Evolutionary conservation across 2,797 vertebrate species (phyloP), one percentile per base, ranked within the genome.

Genomic region (Trachurus trachurus): DNA sequence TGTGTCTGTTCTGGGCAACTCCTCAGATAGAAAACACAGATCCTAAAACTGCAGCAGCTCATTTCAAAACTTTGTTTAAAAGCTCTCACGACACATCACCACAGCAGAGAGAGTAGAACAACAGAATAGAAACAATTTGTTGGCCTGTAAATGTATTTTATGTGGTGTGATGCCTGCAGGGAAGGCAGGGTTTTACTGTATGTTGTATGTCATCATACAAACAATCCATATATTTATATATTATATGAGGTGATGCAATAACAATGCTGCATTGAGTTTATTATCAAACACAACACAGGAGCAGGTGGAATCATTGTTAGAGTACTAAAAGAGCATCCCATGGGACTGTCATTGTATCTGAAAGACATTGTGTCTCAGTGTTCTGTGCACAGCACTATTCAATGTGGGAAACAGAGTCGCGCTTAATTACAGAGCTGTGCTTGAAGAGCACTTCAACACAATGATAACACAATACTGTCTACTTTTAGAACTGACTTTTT

Each of bases 361-460:
- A 5, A 54, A 26, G 37, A 19, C 39, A 65, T 21, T 62, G 68
- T 66, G 44, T 56, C 15, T 76, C 60, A 66, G 39, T 62, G 67
- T 34, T 34, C 4, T 66, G 4, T 58, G 49, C 15, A 19, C n/a
- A 69, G 31, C 40, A 22, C 69, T 29, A 34, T 37, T 71, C 16
- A 66, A 8, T 19, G 71, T 63, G 19, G 34, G 3, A 57, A 66
- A 72, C 60, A 45, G 34, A 44, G 66, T 47, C 37, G 29, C 42
- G 19, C 56, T 26, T 53, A 45, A 71, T 52, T 53, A 63, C 63
- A 68, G 67, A 66, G 26, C 49, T 9, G 54, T 21, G 57, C 37
- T 71, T 72, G 4, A 76, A 40, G 49, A 84, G 76, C 69, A 40
- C 37, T 29, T 42, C 40, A 15, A 68, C 65, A 84, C 65, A 76